Percentiles rank a stretch among this genome's conserved stretches.
Conservation (phyloP, 2,888 invertebrate species). For the Drosophila falleni region DNA sequence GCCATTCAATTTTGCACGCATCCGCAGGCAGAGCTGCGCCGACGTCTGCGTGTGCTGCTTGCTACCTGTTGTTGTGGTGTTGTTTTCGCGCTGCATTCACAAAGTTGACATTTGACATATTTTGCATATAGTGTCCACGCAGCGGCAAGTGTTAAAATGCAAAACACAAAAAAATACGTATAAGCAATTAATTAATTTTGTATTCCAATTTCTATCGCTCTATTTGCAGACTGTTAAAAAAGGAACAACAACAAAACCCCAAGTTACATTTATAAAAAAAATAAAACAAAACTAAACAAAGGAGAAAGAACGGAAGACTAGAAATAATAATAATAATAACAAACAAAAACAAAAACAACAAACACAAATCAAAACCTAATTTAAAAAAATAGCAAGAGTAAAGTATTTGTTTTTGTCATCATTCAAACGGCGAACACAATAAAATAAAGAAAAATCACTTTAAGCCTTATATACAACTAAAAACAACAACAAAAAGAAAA, state of each 20-base stretch:
- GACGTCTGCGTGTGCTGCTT: conserved; percentile 27
- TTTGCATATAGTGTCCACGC: conserved; percentile 2
- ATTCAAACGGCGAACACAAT: conserved; percentile 36
- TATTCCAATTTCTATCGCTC: not conserved
- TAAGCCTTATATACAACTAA: conserved; percentile 73
- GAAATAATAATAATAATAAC: conserved; percentile 54
- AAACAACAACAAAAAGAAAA: conserved; percentile 26
- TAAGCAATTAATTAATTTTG: not conserved
- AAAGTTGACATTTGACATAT: conserved; percentile 22
- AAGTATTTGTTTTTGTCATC: conserved; percentile 60
- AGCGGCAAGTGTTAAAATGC: conserved; percentile 1
- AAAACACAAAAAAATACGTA: not conserved
- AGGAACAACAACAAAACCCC: conserved; percentile 57
- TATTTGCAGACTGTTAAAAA: conserved; percentile 66
- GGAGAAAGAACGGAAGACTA: conserved; percentile 75
- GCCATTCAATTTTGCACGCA: conserved; percentile 22
- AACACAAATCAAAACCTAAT: conserved; percentile 47
- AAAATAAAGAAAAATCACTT: conserved; percentile 56
- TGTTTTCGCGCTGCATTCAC: conserved; percentile 11
- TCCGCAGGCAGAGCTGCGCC: conserved; percentile 5
- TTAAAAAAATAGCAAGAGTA: conserved; percentile 33
- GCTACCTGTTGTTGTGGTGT: conserved; percentile 37
- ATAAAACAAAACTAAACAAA: conserved; percentile 39
- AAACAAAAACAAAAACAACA: conserved; percentile 19
- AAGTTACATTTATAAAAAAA: conserved; percentile 52